Percentiles rank a stretch among this genome's conserved stretches.
Conservation (phyloP, 2,888 invertebrate genomes). For the Unio pictorum region DNA sequence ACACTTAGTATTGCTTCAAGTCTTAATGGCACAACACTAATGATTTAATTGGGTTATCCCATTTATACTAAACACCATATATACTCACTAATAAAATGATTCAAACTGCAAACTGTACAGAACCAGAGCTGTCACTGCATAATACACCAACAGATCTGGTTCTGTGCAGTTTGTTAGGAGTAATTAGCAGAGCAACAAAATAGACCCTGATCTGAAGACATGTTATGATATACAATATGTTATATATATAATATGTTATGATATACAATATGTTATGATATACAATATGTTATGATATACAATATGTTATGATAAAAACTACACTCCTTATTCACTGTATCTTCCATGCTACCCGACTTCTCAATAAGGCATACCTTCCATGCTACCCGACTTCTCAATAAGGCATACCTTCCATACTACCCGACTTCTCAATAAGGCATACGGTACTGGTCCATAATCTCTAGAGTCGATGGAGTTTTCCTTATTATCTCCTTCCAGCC, state of each 20-base stretch:
- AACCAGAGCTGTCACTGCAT: too few relatives aligned
- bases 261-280: too few relatives aligned
- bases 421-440: slow-evolving; percentile 86
- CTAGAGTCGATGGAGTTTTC: slow-evolving; percentile 90
- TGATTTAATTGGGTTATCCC: background rate
- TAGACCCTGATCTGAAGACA: too few relatives aligned
- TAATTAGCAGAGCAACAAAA: too few relatives aligned
- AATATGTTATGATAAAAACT: background rate
- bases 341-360: too few relatives aligned
- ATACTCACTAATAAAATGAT: too few relatives aligned
- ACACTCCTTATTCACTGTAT: slow-evolving; percentile 1
- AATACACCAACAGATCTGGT: too few relatives aligned
- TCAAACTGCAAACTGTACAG: too few relatives aligned
- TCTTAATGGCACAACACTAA: background rate
- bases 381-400: too few relatives aligned
- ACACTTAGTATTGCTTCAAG: too few relatives aligned
- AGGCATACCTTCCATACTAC: slow-evolving; percentile 81
- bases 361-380: slow-evolving; percentile 81
- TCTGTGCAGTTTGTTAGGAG: too few relatives aligned
- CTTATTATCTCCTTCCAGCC: slow-evolving; percentile 81
- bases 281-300: background rate
- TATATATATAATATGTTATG: background rate
- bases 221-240: too few relatives aligned
- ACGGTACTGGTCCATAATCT: slow-evolving; percentile 89
- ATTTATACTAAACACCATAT: background rate